Evolutionary conservation across 2,113 vertebrate genomes (phyloP).

Genomic region (Columba livia): DNA sequence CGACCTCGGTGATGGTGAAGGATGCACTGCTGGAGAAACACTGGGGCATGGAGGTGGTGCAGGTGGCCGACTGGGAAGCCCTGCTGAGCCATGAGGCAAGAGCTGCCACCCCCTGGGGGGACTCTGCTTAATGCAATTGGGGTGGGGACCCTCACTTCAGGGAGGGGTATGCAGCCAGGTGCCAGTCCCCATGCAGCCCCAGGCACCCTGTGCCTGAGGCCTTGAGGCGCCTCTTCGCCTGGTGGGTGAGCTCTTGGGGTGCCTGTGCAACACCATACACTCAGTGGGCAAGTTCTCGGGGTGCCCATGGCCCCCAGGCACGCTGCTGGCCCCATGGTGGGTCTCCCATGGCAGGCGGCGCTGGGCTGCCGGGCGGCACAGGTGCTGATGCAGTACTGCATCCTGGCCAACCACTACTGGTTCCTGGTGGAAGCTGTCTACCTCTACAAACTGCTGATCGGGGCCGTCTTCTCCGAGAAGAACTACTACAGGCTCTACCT

Average conservation of each 20-base stretch:
- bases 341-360: constrained; percentile 65
- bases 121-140: accelerated
- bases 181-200: not conserved
- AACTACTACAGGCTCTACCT: constrained; percentile 82
- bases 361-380: constrained; percentile 82
- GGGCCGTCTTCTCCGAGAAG: constrained; percentile 81
- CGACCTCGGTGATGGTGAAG: constrained; percentile 79
- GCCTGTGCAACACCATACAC: not conserved
- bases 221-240: not conserved
- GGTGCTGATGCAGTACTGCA: constrained; percentile 85
- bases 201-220: not conserved
- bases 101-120: accelerated
- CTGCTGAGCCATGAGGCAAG: constrained; percentile 78
- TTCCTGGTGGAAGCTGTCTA: constrained; percentile 86
- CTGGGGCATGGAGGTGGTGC: constrained; percentile 75
- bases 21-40: constrained; percentile 79
- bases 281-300: not conserved
- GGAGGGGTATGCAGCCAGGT: not conserved
- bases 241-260: not conserved
- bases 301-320: accelerated
- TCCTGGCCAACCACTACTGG: constrained; percentile 87
- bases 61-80: constrained; percentile 73
- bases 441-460: constrained; percentile 83
- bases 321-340: accelerated
- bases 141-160: accelerated